A percentile compares a stretch with the other conserved stretches of the same genome.
Evolutionary conservation across 2,113 vertebrate genomes (phyloP).

Genomic region (Accipiter virgatus): DNA sequence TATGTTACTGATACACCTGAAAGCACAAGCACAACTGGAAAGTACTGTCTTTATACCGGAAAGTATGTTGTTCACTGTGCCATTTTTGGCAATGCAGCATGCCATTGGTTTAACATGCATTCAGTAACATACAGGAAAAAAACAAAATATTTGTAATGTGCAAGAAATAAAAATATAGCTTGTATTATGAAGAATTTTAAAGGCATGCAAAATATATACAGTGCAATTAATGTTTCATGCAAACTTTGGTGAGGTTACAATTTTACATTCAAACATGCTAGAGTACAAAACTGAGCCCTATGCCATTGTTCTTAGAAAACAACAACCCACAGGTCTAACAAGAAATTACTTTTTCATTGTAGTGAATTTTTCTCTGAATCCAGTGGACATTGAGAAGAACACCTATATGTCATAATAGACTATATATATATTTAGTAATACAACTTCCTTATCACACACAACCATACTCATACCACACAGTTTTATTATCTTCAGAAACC

Average conservation of each 20-base stretch:
- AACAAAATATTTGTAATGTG: background rate
- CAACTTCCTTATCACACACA: constrained; percentile 81
- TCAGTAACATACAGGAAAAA: constrained; percentile 9
- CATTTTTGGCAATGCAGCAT: constrained; percentile 50
- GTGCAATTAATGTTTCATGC: constrained; percentile 74
- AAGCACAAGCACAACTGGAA: background rate
- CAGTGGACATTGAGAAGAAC: background rate
- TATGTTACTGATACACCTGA: background rate
- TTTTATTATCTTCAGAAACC: constrained; percentile 88
- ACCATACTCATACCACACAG: constrained; percentile 97
- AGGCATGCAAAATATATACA: constrained; percentile 75
- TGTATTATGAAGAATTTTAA: constrained; percentile 45
- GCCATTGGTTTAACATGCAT: constrained; percentile 68
- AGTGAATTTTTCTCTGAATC: constrained; percentile 7
- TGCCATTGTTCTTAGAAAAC: background rate
- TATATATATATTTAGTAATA: background rate
- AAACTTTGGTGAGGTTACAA: constrained; percentile 69
- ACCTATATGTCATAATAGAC: background rate
- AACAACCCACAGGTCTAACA: background rate
- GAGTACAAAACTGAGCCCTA: constrained; percentile 3
- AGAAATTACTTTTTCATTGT: background rate
- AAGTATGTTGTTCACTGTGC: background rate
- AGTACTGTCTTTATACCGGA: background rate
- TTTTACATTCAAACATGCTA: constrained; percentile 66
- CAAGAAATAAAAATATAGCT: constrained; percentile 55